phyloP scores from a whole-genome alignment of 2,888 invertebrate genomes.

The Agrochola macilenta region DNA sequence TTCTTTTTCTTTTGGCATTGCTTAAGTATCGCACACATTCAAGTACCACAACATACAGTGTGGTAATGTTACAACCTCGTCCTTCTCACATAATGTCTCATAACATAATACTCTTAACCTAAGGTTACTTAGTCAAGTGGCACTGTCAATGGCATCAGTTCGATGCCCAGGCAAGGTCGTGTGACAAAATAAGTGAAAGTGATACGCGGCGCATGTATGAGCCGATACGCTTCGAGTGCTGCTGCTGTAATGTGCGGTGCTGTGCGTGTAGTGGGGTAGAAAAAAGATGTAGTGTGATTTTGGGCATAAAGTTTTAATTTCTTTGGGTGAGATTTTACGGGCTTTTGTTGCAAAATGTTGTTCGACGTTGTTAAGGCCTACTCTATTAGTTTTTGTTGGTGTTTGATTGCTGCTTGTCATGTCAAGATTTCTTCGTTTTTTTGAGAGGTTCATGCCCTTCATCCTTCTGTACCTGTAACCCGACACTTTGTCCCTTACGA shows the following conservation, averaged over 20 bases:
- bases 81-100: neutral
- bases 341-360: neutral
- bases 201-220: constrained; percentile 35
- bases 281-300: neutral
- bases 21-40: neutral
- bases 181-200: constrained; percentile 64
- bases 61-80: neutral
- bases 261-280: constrained; percentile 2
- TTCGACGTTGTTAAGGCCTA: neutral
- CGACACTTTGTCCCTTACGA: neutral
- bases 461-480: neutral
- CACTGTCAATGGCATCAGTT: constrained; percentile 67
- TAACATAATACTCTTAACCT: constrained; percentile 15
- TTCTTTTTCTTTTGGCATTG: neutral
- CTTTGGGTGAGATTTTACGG: neutral
- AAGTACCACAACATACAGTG: neutral
- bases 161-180: constrained; percentile 67
- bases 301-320: neutral
- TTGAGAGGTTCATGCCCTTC: too few relatives aligned
- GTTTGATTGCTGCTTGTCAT: too few relatives aligned
- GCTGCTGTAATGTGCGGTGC: constrained; percentile 5
- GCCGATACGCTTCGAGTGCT: constrained; percentile 39
- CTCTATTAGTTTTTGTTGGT: too few relatives aligned
- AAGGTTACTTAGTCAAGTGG: constrained; percentile 50
- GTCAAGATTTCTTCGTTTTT: too few relatives aligned